Evolutionary conservation across 1,140 invertebrate genomes (phyloP).

Genomic region (Uloborus diversus): DNA sequence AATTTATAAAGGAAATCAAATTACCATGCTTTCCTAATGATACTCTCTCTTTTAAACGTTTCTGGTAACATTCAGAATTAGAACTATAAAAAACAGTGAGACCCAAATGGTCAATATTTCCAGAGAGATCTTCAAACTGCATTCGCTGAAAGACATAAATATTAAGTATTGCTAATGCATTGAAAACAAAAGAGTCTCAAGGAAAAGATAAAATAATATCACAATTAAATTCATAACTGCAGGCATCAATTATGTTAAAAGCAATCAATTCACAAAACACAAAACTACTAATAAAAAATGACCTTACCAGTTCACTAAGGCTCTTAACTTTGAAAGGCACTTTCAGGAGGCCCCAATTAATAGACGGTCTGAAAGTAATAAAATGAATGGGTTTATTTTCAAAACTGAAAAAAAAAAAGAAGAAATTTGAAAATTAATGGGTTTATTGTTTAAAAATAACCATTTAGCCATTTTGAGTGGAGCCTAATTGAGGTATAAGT

Average conservation of each 20-base stretch:
- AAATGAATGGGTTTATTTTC: conserved; percentile 3
- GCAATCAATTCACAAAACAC: background rate
- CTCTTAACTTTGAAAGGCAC: conserved; percentile 85
- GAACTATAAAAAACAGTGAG: conserved; percentile 66
- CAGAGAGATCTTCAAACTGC: conserved; percentile 73
- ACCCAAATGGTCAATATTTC: conserved; percentile 74
- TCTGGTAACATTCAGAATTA: conserved; percentile 22
- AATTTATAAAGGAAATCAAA: background rate
- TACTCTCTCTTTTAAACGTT: conserved; percentile 49
- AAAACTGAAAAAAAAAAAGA: background rate
- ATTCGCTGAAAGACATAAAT: conserved; percentile 69
- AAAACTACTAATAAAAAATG: background rate
- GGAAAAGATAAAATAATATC: background rate
- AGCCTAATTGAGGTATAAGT: no score
- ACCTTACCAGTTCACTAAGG: conserved; percentile 78
- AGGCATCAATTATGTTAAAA: background rate
- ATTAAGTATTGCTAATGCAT: background rate
- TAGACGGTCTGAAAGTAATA: conserved; percentile 63
- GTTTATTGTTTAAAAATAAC: background rate
- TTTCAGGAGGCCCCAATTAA: conserved; percentile 85
- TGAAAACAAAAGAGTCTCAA: background rate
- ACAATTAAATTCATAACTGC: background rate
- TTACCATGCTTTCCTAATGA: conserved; percentile 61
- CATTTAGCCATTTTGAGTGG: no score
- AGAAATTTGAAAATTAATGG: no score